Conservation (phyloP, 2,113 vertebrate genomes). For the Pogonocichla stellata region DNA sequence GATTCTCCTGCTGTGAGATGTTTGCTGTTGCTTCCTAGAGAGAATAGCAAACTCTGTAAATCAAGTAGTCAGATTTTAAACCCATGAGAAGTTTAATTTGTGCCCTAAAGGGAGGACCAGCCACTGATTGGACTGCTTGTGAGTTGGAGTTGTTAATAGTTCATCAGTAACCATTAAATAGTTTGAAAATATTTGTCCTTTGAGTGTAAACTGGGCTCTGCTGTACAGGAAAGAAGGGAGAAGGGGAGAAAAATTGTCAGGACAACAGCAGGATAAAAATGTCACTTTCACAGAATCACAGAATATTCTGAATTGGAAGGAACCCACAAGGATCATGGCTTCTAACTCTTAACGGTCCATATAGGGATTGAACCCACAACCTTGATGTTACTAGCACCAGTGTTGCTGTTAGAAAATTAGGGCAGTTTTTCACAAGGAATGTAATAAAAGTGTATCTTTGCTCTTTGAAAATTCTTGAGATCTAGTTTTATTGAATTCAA, state of each 20-base stretch:
- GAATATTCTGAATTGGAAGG: neutral
- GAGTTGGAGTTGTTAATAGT: neutral
- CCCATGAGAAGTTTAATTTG: neutral
- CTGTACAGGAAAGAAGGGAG: neutral
- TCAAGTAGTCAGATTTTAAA: neutral
- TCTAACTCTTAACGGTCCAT: no score
- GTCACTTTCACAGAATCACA: neutral
- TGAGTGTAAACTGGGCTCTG: neutral
- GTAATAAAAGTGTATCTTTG: neutral
- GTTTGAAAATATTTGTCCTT: conserved; percentile 32
- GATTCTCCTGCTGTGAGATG: neutral
- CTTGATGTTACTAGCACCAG: neutral
- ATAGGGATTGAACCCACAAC: fast-evolving
- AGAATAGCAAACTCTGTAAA: neutral
- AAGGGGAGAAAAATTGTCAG: fast-evolving
- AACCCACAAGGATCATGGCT: neutral
- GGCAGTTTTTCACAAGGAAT: neutral
- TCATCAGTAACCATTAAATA: neutral
- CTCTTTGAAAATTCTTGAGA: neutral
- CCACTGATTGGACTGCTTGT: neutral
- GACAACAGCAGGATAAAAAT: neutral
- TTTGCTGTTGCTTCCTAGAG: neutral
- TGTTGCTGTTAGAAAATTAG: neutral
- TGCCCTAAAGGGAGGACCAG: neutral
- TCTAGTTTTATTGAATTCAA: neutral